phyloP scores from a whole-genome alignment of 1,140 invertebrate species.

The Helicoverpa armigera region DNA sequence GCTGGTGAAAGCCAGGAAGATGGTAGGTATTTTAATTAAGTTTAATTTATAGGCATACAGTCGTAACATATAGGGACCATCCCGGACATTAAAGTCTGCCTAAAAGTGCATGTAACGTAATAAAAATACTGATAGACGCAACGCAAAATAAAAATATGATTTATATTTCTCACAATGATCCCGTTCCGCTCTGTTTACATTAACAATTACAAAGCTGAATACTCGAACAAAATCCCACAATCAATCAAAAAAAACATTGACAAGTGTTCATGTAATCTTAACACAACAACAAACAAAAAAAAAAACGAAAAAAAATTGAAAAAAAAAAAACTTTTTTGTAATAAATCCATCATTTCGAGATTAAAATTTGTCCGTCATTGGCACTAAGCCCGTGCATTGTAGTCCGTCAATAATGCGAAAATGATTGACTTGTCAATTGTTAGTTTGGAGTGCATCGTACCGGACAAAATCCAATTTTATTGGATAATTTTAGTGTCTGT shows the following conservation, averaged over 20 bases:
- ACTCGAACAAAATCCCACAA: conserved; percentile 51
- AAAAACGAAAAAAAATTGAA: conserved; percentile 46
- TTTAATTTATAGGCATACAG: no score
- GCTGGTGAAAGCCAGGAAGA: no score
- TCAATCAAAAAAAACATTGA: conserved; percentile 53
- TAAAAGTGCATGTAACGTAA: no score
- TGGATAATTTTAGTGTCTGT: conserved; percentile 72
- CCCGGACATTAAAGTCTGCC: no score
- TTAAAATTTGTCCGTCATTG: conserved; percentile 76
- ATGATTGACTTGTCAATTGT: conserved; percentile 83
- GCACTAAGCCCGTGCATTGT: conserved; percentile 51
- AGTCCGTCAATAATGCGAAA: conserved; percentile 71
- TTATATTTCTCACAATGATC: background rate
- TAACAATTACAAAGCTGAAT: conserved; percentile 28
- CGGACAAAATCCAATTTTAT: conserved; percentile 80
- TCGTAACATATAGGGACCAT: no score
- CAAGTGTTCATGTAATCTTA: conserved; percentile 35
- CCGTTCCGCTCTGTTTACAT: conserved; percentile 23
- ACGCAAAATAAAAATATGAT: background rate
- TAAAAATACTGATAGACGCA: background rate
- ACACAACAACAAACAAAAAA: conserved; percentile 50
- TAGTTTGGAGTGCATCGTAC: conserved; percentile 64
- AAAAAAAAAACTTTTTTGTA: conserved; percentile 58
- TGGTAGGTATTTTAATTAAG: no score
- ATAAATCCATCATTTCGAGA: conserved; percentile 74